A percentile compares a stretch with the other conserved stretches of the same genome.
phyloP scores from a whole-genome alignment of 2,888 invertebrate genomes.

The Palloptera scutellata region DNA sequence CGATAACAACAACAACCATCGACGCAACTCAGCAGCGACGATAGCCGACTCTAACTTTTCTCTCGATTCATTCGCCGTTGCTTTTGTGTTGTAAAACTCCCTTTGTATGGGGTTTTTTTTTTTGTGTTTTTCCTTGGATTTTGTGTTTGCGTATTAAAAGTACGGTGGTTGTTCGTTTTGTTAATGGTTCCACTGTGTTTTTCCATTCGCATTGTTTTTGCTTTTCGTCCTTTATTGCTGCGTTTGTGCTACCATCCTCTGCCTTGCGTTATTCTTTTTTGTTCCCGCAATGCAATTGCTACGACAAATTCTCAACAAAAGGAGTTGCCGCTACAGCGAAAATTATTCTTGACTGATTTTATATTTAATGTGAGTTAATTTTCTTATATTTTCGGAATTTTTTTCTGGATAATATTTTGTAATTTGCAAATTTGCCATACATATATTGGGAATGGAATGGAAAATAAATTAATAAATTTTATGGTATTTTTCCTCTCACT shows the following conservation, averaged over 20 bases:
- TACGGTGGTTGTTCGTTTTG: conserved; percentile 29
- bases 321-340: neutral
- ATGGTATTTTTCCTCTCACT: neutral
- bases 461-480: conserved; percentile 46
- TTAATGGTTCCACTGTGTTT: neutral
- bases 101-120: neutral
- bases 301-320: neutral
- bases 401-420: conserved; percentile 28
- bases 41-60: neutral
- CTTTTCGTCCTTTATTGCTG: neutral
- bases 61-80: neutral
- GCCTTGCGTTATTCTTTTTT: no score
- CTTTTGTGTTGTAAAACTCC: neutral
- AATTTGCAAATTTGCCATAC: conserved; percentile 32
- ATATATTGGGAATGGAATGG: conserved; percentile 50
- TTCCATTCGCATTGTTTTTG: neutral
- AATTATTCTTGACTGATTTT: no score
- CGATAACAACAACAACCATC: no score
- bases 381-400: neutral
- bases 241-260: no score
- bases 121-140: neutral
- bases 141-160: neutral
- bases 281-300: neutral
- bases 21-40: neutral
- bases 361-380: neutral